Conservation (phyloP, 2,113 vertebrate species). For the Vimba vimba region DNA sequence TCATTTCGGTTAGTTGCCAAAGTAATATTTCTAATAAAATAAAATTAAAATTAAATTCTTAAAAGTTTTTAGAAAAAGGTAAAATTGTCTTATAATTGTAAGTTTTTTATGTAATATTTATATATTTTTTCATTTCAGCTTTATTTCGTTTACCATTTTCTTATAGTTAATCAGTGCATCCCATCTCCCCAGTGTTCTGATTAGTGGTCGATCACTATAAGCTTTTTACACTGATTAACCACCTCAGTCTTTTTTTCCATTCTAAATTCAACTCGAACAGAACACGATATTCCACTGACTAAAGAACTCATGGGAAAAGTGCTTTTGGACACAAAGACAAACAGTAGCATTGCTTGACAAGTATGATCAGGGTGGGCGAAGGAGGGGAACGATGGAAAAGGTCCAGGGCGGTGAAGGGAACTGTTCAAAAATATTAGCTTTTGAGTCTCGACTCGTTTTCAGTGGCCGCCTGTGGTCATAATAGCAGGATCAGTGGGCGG, state of each 20-base stretch:
- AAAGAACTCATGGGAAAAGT: neutral
- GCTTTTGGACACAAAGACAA: neutral
- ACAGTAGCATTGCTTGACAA: neutral
- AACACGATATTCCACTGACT: neutral
- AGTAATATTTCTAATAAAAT: no score
- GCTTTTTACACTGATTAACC: neutral
- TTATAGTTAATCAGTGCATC: neutral
- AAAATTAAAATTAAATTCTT: no score
- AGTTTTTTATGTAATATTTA: no score
- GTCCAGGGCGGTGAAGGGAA: neutral
- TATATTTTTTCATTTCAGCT: neutral
- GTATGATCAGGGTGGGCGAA: neutral
- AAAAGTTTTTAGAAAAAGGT: no score
- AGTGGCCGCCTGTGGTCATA: neutral
- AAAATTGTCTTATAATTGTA: no score
- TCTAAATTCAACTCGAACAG: neutral
- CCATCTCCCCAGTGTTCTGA: neutral
- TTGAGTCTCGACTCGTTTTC: slow-evolving; percentile 8
- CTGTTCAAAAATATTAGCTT: slow-evolving; percentile 34
- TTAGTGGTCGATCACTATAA: neutral
- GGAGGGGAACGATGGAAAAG: neutral
- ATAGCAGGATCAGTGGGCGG: slow-evolving; percentile 39
- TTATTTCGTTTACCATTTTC: neutral
- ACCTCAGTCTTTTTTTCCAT: neutral
- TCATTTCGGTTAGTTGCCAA: no score